Evolutionary conservation across 2,888 invertebrate species (phyloP).

Genomic region (Oxyteleia sp.): DNA sequence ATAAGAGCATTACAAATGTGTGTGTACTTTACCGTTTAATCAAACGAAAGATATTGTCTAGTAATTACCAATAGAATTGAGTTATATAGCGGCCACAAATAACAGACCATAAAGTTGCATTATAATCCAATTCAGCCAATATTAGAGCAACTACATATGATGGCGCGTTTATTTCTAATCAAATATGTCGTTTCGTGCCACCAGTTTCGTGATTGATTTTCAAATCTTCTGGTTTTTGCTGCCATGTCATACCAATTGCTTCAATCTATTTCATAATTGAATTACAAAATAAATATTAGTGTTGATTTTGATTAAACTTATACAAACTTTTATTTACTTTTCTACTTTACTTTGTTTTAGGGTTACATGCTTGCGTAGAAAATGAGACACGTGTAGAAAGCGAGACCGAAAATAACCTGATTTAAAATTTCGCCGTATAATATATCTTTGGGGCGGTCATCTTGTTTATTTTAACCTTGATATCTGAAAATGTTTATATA

Average conservation of each 20-base stretch:
- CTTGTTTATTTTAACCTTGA: constrained; percentile 24
- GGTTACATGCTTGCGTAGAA: constrained; percentile 30
- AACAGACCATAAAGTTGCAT: constrained; percentile 43
- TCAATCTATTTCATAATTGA: neutral
- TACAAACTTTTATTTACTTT: no score
- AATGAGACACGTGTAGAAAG: neutral
- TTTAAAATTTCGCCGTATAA: neutral
- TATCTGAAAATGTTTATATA: constrained; percentile 16
- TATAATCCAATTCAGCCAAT: constrained; percentile 52
- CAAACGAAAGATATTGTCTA: constrained; percentile 4
- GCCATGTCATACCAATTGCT: neutral
- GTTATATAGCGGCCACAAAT: constrained; percentile 22
- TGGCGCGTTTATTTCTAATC: constrained; percentile 43
- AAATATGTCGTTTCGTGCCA: constrained; percentile 24
- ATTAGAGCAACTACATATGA: constrained; percentile 21
- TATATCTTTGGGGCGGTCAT: neutral
- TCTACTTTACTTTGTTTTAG: neutral
- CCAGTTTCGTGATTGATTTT: constrained; percentile 19
- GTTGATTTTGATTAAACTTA: neutral
- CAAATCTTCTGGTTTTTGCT: constrained; percentile 10
- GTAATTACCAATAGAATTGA: constrained; percentile 25
- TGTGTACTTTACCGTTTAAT: neutral
- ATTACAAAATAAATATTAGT: neutral
- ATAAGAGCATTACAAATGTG: neutral
- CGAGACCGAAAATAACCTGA: neutral